phyloP scores from a whole-genome alignment of 2,113 vertebrate species.

The Genyomyrus donnyi region DNA sequence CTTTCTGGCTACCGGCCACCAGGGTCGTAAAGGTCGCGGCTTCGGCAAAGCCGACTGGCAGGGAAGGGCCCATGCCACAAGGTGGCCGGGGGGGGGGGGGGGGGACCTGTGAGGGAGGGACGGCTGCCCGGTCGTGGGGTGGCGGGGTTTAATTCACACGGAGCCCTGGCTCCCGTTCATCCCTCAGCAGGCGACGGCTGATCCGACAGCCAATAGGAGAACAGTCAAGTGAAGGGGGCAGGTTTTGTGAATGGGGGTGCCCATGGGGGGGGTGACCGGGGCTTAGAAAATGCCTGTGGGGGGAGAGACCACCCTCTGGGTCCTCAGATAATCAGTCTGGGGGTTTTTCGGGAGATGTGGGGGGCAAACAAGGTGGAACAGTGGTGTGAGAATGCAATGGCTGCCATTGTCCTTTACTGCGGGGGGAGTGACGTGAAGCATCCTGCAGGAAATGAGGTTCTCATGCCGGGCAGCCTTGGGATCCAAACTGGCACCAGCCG shows the following conservation, averaged over 20 bases:
- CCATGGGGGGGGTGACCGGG: neutral
- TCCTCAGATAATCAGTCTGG: neutral
- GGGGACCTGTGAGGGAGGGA: neutral
- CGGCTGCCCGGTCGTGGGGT: neutral
- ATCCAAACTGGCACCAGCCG: neutral
- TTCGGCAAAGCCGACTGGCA: neutral
- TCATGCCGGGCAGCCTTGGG: constrained; percentile 18
- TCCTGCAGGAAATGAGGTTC: constrained; percentile 34
- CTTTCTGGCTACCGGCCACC: neutral
- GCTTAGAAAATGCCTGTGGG: neutral
- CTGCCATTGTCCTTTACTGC: constrained; percentile 33
- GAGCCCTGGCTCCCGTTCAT: neutral
- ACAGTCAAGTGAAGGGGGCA: neutral
- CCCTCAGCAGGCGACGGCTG: neutral
- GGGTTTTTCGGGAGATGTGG: neutral
- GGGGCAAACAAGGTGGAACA: constrained; percentile 22
- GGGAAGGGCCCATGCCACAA: neutral
- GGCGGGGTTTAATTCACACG: neutral
- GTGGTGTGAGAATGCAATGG: constrained; percentile 13
- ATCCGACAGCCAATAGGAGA: neutral
- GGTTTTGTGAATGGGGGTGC: neutral
- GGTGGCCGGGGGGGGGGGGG: neutral
- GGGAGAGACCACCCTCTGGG: neutral
- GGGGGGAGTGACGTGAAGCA: constrained; percentile 45
- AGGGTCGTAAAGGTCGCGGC: neutral